phyloP scores from a whole-genome alignment of 2,888 invertebrate species.

The Leptinotarsa rubiginosa region DNA sequence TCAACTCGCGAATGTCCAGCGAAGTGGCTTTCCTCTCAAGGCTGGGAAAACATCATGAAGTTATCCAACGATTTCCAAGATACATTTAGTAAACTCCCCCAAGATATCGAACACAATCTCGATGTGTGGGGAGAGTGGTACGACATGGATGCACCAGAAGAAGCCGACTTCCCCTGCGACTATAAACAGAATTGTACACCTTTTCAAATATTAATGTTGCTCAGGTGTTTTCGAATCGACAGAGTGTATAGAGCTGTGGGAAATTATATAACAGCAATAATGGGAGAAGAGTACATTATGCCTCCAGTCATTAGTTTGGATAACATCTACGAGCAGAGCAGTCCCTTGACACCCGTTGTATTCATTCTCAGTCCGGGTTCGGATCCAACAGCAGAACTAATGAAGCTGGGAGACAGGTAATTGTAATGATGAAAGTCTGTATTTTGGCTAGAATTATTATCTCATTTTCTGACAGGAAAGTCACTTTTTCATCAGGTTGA shows the following conservation, averaged over 20 bases:
- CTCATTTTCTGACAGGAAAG: no score
- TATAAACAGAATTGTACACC: conserved; percentile 75
- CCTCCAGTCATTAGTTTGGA: conserved; percentile 89
- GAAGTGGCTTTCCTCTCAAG: conserved; percentile 78
- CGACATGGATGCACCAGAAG: conserved; percentile 86
- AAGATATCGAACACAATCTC: conserved; percentile 68
- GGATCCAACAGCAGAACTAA: conserved; percentile 88
- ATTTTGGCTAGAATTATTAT: not conserved
- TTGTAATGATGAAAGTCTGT: not conserved
- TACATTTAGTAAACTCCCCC: conserved; percentile 74
- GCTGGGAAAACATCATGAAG: conserved; percentile 88
- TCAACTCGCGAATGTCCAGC: conserved; percentile 75
- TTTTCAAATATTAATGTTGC: conserved; percentile 82
- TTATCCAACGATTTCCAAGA: conserved; percentile 77
- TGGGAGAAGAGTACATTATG: conserved; percentile 91
- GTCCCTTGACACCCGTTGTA: conserved; percentile 86
- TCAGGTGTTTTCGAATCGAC: conserved; percentile 90
- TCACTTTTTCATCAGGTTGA: no score
- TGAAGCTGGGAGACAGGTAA: conserved; percentile 79
- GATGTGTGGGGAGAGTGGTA: conserved; percentile 76
- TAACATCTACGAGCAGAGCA: conserved; percentile 86
- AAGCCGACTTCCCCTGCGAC: conserved; percentile 75
- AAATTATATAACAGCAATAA: conserved; percentile 82
- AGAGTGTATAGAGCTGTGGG: conserved; percentile 88
- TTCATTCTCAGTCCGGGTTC: conserved; percentile 95